Evolutionary conservation across 2,888 invertebrate genomes (phyloP), one percentile per base, ranked within the genome.

Genomic region (Dryobotodes eremita): DNA sequence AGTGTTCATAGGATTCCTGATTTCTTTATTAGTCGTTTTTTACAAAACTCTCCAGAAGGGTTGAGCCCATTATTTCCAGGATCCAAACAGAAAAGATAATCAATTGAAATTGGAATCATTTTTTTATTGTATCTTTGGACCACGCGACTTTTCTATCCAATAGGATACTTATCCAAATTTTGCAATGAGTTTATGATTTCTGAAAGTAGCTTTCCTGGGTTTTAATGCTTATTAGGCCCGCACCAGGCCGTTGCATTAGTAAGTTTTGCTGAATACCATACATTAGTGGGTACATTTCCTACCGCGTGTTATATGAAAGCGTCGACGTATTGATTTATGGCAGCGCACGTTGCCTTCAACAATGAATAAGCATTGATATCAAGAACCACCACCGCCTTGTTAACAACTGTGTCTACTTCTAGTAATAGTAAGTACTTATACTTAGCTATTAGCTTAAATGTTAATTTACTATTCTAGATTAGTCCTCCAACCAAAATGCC

Each of bases 311-410:
- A 74, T 59, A 75, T 85, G 75, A 75, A 84, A 85, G 82, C 79
- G 74, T 57, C 68, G 74, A 75, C 70, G 77, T 83, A 77, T 85
- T 76, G 79, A 84, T 84, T 82, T 53, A 64, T 61, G 48, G 77
- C 77, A 23, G 57, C 65, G 66, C 61, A 72, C 64, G 75, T 84
- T 87, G 87, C 83, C 85, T 85, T 80, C 55, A 83, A 84, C 62
- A 75, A 86, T 89, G 71, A 86, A 72, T 86, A 89, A 90, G 87
- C 89, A 68, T 74, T 55, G 74, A 74, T 75, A 71, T 81, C 89
- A 86, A 90, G 53, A 88, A 86, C 91, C 92, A 86, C 88, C 92
- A 91, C 90, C 91, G 42, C 65, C 10, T n/a, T 65, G 57, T 85
- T 77, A 86, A 50, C 36, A 46, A 66, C 71, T 61, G 55, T 69